Conservation (phyloP, 2,888 invertebrate genomes). For the Noctua comes region DNA sequence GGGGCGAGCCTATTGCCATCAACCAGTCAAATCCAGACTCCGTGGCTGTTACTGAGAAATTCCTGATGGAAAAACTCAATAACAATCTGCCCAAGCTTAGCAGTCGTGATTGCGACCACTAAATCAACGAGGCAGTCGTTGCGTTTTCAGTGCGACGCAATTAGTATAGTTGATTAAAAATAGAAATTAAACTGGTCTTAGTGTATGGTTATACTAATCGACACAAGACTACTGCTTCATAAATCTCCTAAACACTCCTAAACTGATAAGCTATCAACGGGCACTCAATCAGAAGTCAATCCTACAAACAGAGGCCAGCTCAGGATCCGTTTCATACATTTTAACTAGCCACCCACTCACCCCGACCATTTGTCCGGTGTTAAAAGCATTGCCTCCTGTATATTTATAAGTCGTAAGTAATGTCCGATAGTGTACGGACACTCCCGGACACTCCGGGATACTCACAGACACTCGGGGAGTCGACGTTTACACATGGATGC, state of each 20-base stretch:
- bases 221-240: not conserved
- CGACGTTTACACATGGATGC: slow-evolving; percentile 57
- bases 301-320: slow-evolving; percentile 27
- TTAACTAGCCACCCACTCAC: slow-evolving; percentile 78
- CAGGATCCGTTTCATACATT: slow-evolving; percentile 83
- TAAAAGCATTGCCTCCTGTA: slow-evolving; percentile 90
- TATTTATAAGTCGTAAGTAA: slow-evolving; percentile 84
- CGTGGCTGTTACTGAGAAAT: no score
- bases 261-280: slow-evolving; percentile 6
- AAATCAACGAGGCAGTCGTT: no score
- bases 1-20: no score
- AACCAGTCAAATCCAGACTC: no score
- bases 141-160: not conserved
- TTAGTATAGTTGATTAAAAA: not conserved
- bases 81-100: no score
- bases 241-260: not conserved
- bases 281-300: slow-evolving; percentile 56
- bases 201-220: not conserved
- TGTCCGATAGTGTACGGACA: slow-evolving; percentile 58
- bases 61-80: no score
- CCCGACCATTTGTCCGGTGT: slow-evolving; percentile 81
- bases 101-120: no score
- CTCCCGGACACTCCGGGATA: slow-evolving; percentile 40
- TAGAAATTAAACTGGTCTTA: not conserved
- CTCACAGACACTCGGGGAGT: slow-evolving; percentile 34